A percentile compares a stretch with the other conserved stretches of the same genome.
phyloP scores from a whole-genome alignment of 2,797 vertebrate species.

The Ara ararauna region DNA sequence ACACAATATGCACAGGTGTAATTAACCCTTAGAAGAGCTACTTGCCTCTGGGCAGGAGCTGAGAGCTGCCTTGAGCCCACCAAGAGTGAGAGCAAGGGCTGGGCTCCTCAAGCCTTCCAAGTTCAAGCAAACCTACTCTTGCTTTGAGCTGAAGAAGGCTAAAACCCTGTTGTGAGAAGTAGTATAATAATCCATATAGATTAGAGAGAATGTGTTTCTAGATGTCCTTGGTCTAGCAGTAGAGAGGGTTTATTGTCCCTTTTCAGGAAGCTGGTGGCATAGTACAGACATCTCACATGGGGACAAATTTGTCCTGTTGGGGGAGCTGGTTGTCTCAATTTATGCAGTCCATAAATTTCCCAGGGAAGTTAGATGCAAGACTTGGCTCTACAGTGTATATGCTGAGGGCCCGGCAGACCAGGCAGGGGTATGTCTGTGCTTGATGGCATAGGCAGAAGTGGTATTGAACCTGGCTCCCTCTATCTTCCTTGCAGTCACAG shows the following conservation, averaged over 20 bases:
- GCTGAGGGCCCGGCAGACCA: neutral
- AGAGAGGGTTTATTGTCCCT: neutral
- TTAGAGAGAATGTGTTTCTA: neutral
- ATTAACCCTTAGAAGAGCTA: neutral
- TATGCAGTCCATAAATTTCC: neutral
- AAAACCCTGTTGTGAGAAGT: neutral
- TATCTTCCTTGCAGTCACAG: neutral
- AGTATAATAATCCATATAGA: neutral
- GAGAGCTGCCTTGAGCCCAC: neutral
- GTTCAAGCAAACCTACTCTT: neutral
- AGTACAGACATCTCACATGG: fast-evolving
- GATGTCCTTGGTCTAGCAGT: neutral
- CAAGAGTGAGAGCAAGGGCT: fast-evolving
- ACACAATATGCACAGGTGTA: neutral
- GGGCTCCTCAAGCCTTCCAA: neutral
- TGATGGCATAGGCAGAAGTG: neutral
- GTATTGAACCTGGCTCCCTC: neutral
- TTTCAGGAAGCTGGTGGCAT: neutral
- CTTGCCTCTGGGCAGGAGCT: too few species aligned
- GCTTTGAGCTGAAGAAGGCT: neutral
- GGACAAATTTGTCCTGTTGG: neutral
- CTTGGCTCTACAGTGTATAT: neutral
- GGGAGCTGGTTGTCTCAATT: neutral
- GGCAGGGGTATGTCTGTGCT: neutral
- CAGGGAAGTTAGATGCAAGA: neutral